Conservation (phyloP, 2,888 invertebrate genomes). For the Euclidia mi region DNA sequence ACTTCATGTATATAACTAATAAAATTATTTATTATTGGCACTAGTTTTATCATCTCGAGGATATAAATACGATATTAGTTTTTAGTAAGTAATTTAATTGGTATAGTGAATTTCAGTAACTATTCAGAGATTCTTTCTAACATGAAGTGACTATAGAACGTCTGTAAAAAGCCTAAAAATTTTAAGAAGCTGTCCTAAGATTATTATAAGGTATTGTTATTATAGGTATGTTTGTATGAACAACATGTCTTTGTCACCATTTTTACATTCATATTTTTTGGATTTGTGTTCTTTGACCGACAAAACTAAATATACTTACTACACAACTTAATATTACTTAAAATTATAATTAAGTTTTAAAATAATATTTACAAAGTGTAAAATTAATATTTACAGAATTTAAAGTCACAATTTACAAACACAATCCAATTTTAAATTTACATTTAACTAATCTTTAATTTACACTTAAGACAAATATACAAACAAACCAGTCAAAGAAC, state of each 20-base stretch:
- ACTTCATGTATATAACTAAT: conserved; percentile 37
- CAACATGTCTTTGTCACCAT: conserved; percentile 22
- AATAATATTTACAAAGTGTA: conserved; percentile 2
- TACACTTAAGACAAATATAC: neutral
- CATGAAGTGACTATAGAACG: conserved; percentile 61
- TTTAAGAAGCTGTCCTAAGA: conserved; percentile 64
- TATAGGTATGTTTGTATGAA: conserved; percentile 18
- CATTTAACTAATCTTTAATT: neutral
- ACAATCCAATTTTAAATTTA: conserved; percentile 4
- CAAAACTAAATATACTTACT: conserved; percentile 1
- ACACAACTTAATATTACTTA: neutral
- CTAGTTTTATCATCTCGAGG: neutral
- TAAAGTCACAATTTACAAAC: conserved; percentile 15
- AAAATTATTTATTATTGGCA: conserved; percentile 1
- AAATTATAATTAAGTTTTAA: no score
- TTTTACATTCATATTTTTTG: conserved; percentile 25
- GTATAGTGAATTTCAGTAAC: no score
- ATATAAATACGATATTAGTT: no score
- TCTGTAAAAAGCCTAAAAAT: conserved; percentile 58
- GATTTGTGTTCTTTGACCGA: conserved; percentile 31
- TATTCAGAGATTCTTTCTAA: conserved; percentile 1
- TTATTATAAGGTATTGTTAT: conserved; percentile 40
- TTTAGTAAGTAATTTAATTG: no score
- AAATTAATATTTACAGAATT: conserved; percentile 13
- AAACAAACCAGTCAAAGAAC: conserved; percentile 18